A percentile compares a stretch with the other conserved stretches of the same genome.
Conservation (phyloP, 35 echinoderm and acorn worm genomes). For the Apostichopus californicus region DNA sequence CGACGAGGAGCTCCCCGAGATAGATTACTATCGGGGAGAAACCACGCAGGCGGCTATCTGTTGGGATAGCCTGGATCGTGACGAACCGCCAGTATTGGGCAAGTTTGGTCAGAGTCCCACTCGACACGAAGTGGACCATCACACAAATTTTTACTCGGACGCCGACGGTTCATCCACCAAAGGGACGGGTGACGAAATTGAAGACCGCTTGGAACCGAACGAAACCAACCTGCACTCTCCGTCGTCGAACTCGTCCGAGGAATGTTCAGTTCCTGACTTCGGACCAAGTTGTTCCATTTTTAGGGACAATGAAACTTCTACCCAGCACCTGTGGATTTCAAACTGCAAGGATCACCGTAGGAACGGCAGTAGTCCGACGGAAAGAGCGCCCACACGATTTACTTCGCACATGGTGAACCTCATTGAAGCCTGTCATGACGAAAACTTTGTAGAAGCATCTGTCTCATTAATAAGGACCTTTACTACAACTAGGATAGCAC, state of each 20-base stretch:
- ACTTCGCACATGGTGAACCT: conserved; percentile 18
- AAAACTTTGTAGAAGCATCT: conserved; percentile 3
- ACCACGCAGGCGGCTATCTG: neutral
- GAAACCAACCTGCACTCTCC: neutral
- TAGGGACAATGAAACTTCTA: neutral
- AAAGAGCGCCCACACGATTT: neutral
- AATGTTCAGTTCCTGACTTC: neutral
- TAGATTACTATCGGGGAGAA: conserved; percentile 11
- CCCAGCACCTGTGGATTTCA: neutral
- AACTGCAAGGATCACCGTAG: neutral
- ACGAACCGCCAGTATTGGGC: neutral
- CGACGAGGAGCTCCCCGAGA: conserved; percentile 13
- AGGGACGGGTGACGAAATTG: neutral
- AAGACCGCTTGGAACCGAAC: neutral
- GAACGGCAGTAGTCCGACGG: no score
- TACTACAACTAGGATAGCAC: neutral
- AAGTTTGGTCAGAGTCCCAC: conserved; percentile 20
- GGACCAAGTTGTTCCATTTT: neutral
- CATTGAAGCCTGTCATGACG: conserved; percentile 28
- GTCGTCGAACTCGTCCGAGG: neutral
- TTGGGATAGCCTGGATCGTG: neutral
- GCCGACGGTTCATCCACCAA: neutral
- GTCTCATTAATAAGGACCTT: neutral
- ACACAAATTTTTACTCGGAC: neutral
- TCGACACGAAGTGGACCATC: neutral